Evolutionary conservation across 2,797 vertebrate species (phyloP), one percentile per base, ranked within the genome.

Genomic region (Nyctibius grandis): DNA sequence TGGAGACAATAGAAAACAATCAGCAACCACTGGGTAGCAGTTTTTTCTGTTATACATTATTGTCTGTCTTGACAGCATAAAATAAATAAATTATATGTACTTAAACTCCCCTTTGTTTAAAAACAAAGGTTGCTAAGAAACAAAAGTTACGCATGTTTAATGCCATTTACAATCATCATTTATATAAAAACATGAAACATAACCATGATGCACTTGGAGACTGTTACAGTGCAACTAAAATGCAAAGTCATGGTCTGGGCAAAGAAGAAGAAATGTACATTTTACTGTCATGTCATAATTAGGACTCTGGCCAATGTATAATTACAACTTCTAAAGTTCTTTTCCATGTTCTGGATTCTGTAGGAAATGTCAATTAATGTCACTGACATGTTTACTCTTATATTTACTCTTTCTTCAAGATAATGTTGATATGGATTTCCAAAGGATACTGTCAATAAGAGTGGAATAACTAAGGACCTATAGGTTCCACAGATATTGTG

Each of bases 41-140:
- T 47, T 89, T 88, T 72, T 79, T 86, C 94, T 93, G 85, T 95
- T 93, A 68, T 26, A 86, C 26, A 44, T 88, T 61, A 88, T n/a
- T 88, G 36, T 90, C 79, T 92, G 57, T 40, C 76, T 68, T 95
- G 94, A 90, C 94, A 93, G 61, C 50, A 28, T 75, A 78, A 91
- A 94, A 80, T 83, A 74, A 92, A 93, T 97, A 61, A 67, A 75
- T 85, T 89, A 54, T 9, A 78, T 26, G 48, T 68, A 63, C 65
- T 86, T 51, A 88, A 47, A 8, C 34, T 20, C n/a, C 33, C 31
- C 21, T 68, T 92, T 89, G 80, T 95, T 95, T 94, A 56, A 92
- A 93, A 95, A 92, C 76, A 64, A 87, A 91, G 17, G 88, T 95
- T 94, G 85, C 96, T 91, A 96, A 85, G 91, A 87, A 89, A 85